Percentiles rank a stretch among this genome's conserved stretches.
These are phyloP conservation scores for Pipistrellus kuhlii DNA, from an alignment of 2,797 vertebrate species.

Conservation along the genomic window DNA sequence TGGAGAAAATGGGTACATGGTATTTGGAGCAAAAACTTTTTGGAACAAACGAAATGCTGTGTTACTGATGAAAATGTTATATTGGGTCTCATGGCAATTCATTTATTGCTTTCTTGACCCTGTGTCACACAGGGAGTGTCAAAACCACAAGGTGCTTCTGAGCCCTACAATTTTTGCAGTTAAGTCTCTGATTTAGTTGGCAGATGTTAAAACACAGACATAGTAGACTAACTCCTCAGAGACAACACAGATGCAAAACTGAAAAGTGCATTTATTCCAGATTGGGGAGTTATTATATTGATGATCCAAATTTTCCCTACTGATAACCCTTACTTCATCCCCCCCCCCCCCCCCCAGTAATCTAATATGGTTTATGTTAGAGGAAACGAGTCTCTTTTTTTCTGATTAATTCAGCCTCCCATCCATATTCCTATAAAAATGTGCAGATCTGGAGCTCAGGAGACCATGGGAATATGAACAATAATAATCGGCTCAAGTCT, in stretches of 20 bases:
- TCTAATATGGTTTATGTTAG: conserved; percentile 6
- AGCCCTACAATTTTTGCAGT: conserved; percentile 36
- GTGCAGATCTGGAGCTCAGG: neutral
- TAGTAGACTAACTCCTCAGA: conserved; percentile 67
- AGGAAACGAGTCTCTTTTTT: conserved; percentile 56
- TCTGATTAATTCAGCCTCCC: conserved; percentile 48
- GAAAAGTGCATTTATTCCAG: conserved; percentile 41
- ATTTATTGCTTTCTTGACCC: conserved; percentile 78
- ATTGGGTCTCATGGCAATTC: conserved; percentile 72
- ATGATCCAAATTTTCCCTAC: conserved; percentile 32
- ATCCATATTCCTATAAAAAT: conserved; percentile 38
- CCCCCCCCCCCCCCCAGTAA: neutral
- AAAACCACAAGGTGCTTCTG: conserved; percentile 75
- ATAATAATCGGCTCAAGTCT: neutral
- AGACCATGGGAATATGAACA: conserved; percentile 2
- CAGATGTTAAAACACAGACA: conserved; percentile 69
- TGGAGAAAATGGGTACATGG: conserved; percentile 70
- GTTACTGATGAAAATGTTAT: conserved; percentile 72
- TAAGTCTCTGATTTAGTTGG: conserved; percentile 71
- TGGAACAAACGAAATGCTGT: conserved; percentile 52
- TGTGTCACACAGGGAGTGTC: conserved; percentile 73
- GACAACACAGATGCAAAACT: neutral
- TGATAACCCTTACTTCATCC: neutral
- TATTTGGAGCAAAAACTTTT: conserved; percentile 68
- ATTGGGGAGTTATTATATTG: conserved; percentile 59